phyloP scores from a whole-genome alignment of 2,888 invertebrate species.

The Stenolophus ochropezus region DNA sequence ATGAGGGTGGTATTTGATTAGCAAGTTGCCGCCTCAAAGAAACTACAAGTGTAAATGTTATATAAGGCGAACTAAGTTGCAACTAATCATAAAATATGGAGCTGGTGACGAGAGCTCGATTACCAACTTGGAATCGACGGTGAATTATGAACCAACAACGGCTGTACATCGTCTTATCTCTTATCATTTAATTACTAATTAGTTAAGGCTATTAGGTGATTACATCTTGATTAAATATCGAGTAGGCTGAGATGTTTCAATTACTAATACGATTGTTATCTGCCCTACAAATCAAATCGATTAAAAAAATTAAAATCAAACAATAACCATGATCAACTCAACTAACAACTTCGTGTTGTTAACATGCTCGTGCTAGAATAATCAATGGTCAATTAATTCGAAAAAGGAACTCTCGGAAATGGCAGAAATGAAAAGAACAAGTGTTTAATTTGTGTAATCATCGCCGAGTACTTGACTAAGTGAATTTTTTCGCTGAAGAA shows the following conservation, averaged over 20 bases:
- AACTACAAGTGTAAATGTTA: neutral
- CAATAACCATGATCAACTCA: too few species aligned
- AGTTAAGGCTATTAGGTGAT: constrained; percentile 59
- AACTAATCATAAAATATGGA: constrained; percentile 42
- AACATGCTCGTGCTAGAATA: too few species aligned
- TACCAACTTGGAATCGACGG: neutral
- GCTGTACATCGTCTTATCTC: constrained; percentile 54
- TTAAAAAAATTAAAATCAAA: too few species aligned
- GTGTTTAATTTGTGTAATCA: neutral
- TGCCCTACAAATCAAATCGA: too few species aligned
- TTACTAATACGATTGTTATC: constrained; percentile 3
- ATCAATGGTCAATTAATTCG: too few species aligned
- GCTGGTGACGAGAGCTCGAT: neutral
- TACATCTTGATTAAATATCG: constrained; percentile 60
- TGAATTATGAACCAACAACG: constrained; percentile 18
- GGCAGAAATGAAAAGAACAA: too few species aligned
- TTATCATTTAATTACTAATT: constrained; percentile 59
- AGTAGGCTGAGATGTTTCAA: constrained; percentile 46
- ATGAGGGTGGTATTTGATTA: neutral
- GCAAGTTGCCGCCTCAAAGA: neutral
- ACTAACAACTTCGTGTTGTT: too few species aligned
- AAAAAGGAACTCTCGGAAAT: too few species aligned
- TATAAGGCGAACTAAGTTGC: constrained; percentile 13
- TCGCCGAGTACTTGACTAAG: neutral
- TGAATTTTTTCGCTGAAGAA: neutral